These are phyloP conservation scores for Agrochola lychnidis DNA, from an alignment of 2,888 invertebrate species.

Conservation along the genomic window DNA sequence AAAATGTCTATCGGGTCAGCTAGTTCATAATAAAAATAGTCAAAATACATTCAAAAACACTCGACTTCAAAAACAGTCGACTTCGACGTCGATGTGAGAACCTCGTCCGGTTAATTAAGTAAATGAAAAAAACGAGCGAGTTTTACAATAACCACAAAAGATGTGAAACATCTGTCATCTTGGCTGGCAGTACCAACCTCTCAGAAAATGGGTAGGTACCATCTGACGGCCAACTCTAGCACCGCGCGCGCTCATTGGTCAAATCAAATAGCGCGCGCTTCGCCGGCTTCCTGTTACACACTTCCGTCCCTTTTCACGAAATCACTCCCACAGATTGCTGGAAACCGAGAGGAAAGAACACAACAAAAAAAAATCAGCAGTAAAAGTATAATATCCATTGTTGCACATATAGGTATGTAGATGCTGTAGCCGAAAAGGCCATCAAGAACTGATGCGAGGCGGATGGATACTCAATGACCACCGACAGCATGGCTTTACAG, in stretches of 20 bases:
- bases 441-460: slow-evolving; percentile 5
- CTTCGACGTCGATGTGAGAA: background rate
- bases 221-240: too few species aligned
- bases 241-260: too few species aligned
- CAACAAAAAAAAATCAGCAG: background rate
- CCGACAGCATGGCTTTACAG: slow-evolving; percentile 11
- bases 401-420: background rate
- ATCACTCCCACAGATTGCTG: too few species aligned
- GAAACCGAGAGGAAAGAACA: too few species aligned
- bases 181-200: too few species aligned
- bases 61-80: background rate
- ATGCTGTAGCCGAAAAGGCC: background rate
- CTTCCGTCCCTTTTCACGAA: too few species aligned
- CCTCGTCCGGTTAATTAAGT: background rate
- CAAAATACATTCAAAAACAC: background rate
- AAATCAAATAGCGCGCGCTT: too few species aligned
- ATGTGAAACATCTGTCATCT: too few species aligned
- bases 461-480: slow-evolving; percentile 30
- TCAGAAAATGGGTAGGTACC: too few species aligned
- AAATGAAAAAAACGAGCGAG: background rate
- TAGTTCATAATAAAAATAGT: background rate
- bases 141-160: too few species aligned
- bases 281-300: too few species aligned
- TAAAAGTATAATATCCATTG: background rate
- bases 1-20: background rate